Base-by-base conservation (phyloP, 1,140 invertebrate genomes). In the Leptopilina clavipes region DNA sequence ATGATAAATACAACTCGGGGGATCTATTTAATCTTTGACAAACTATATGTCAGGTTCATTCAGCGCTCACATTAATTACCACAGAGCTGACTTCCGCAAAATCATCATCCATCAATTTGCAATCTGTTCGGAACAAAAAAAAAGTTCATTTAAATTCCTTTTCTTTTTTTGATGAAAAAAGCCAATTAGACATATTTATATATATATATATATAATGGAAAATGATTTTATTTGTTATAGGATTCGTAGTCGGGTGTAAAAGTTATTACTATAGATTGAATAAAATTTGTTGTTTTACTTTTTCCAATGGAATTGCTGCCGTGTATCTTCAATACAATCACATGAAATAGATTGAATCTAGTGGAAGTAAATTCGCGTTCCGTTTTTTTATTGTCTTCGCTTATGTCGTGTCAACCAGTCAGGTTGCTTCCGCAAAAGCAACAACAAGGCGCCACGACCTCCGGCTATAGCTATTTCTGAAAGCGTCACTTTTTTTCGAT, bases 401-500 rank as follows among this genome's bases (percentile, higher is more conserved):
- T 65, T 65, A 65, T 22, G 59, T 31, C 59, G 59, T 65, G 59
- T 65, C 59, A 65, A 65, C 59, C 59, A 65, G 59, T 65, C 59
- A 37, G 59, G 12, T 65, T 14, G 25, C 25, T 65, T 65, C 12
- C 59, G 25, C 59, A 37, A n/a, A 40, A 25, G 25, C 14, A 65
- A 37, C 59, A n/a, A 65, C 22, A 65, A 22, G 43, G 74, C 72
- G 70, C 56, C 72, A 59, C 72, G 73, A 82, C 74, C 74, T 82
- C 12, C 59, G 71, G 59, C 19, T 72, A n/a, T n/a, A 70, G 18
- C 72, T 19, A 43, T 65, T 65, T 22, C 73, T 56, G 19, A 19
- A 56, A 52, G 25, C 44, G 75, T 37, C 54, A 59, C 74, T 79
- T 81, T 79, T n/a, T 73, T 76, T 77, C 73, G 73, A 72, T 79